These are phyloP conservation scores for Dendrolimus pini DNA, from an alignment of 2,888 invertebrate species.

Conservation along the genomic window DNA sequence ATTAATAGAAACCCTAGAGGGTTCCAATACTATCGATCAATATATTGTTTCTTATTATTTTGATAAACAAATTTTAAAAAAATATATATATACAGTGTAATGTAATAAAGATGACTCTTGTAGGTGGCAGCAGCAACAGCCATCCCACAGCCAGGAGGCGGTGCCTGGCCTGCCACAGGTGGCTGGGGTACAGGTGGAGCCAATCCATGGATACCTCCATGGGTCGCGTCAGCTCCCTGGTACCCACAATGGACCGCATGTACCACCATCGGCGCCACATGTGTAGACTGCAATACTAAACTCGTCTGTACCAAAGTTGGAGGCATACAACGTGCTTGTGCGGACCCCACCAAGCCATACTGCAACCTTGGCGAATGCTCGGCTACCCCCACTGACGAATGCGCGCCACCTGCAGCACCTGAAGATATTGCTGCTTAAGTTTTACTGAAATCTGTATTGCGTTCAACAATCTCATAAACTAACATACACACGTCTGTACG, in stretches of 20 bases:
- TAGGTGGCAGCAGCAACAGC: slow-evolving; percentile 47
- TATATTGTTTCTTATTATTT: too few species aligned
- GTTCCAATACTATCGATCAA: background rate
- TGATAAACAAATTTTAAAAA: too few species aligned
- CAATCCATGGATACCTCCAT: slow-evolving; percentile 61
- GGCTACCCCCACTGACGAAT: slow-evolving; percentile 53
- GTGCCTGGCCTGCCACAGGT: slow-evolving; percentile 18
- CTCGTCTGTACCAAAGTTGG: slow-evolving; percentile 59
- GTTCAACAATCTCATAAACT: too few species aligned
- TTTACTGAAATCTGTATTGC: too few species aligned
- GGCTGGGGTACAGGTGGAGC: slow-evolving; percentile 18
- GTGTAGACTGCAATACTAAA: slow-evolving; percentile 53
- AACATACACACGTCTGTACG: too few species aligned
- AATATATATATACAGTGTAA: too few species aligned
- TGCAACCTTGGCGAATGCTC: slow-evolving; percentile 68
- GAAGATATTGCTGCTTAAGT: slow-evolving; percentile 10
- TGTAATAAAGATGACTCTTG: slow-evolving; percentile 1
- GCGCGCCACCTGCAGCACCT: slow-evolving; percentile 29
- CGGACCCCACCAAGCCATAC: slow-evolving; percentile 55
- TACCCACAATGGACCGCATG: slow-evolving; percentile 56
- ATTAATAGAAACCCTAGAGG: background rate
- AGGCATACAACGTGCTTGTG: slow-evolving; percentile 45
- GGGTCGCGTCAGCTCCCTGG: slow-evolving; percentile 57
- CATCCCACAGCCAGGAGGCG: slow-evolving; percentile 31
- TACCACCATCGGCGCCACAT: slow-evolving; percentile 42